Percentiles rank a stretch among this genome's conserved stretches.
These are phyloP conservation scores for Rosalia funebris DNA, from an alignment of 2,888 invertebrate genomes.

Conservation along the genomic window DNA sequence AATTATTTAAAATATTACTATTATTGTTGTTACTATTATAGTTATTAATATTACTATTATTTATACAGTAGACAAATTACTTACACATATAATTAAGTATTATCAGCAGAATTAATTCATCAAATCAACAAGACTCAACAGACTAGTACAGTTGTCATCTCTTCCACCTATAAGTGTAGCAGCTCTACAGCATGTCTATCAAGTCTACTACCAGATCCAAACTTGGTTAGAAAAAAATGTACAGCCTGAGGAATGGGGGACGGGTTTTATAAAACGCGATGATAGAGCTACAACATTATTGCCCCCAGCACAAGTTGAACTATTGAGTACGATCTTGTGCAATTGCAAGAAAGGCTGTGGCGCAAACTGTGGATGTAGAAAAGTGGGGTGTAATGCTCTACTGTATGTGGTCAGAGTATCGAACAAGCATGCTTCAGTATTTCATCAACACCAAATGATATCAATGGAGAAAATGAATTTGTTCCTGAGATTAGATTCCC, in stretches of 20 bases:
- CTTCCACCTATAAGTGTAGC: constrained; percentile 44
- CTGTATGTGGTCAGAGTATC: constrained; percentile 10
- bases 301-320: constrained; percentile 43
- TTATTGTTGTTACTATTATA: too few relatives aligned
- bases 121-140: constrained; percentile 50
- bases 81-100: not conserved
- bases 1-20: too few relatives aligned
- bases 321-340: constrained; percentile 32
- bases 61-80: not conserved
- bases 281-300: not conserved
- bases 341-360: constrained; percentile 37
- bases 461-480: constrained; percentile 11
- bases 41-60: too few relatives aligned
- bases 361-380: constrained; percentile 45
- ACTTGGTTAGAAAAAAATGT: constrained; percentile 28
- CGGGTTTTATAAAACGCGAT: constrained; percentile 27
- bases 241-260: constrained; percentile 25
- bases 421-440: not conserved
- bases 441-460: constrained; percentile 14
- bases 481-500: constrained; percentile 9
- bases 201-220: constrained; percentile 38
- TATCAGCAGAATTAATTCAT: constrained; percentile 36
- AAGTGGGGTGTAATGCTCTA: constrained; percentile 11
- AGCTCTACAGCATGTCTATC: constrained; percentile 49
- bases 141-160: constrained; percentile 50